Evolutionary conservation across 2,888 invertebrate genomes (phyloP).

Genomic region (Cheilosia variabilis): DNA sequence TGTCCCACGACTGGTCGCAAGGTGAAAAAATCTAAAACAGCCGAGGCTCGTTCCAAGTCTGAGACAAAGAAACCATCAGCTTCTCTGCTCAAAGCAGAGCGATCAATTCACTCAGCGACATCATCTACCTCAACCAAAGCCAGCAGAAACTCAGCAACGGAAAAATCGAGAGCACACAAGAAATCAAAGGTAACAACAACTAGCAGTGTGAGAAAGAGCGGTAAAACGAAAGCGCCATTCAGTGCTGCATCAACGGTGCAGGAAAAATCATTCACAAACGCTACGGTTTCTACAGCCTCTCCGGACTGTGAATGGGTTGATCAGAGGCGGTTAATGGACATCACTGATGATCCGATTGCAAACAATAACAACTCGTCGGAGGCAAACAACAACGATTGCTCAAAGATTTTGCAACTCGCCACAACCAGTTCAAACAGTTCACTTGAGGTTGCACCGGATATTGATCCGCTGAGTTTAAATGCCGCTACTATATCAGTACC

Average conservation of each 20-base stretch:
- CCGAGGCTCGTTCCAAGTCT: slow-evolving; percentile 83
- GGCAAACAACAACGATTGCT: slow-evolving; percentile 61
- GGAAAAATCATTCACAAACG: slow-evolving; percentile 27
- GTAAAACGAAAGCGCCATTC: slow-evolving; percentile 27
- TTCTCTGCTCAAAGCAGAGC: slow-evolving; percentile 39
- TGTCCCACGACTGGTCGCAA: slow-evolving; percentile 68
- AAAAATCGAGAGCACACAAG: slow-evolving; percentile 44
- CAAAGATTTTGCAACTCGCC: slow-evolving; percentile 15
- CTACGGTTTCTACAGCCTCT: slow-evolving; percentile 39
- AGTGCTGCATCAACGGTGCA: slow-evolving; percentile 8
- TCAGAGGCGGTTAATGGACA: slow-evolving; percentile 59
- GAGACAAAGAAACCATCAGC: slow-evolving; percentile 83
- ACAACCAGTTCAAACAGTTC: slow-evolving; percentile 29
- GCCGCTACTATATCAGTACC: slow-evolving; percentile 49
- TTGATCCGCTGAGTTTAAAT: slow-evolving; percentile 39
- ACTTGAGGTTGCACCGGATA: slow-evolving; percentile 36
- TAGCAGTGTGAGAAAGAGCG: slow-evolving; percentile 41
- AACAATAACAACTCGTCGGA: slow-evolving; percentile 57
- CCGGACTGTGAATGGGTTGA: slow-evolving; percentile 54
- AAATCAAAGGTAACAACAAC: slow-evolving; percentile 35
- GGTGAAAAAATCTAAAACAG: slow-evolving; percentile 74
- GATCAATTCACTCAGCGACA: slow-evolving; percentile 22
- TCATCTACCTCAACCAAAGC: slow-evolving; percentile 62
- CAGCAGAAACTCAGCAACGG: slow-evolving; percentile 28
- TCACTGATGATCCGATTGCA: slow-evolving; percentile 16